A percentile compares a stretch with the other conserved stretches of the same genome.
Evolutionary conservation across 2,888 invertebrate species (phyloP).

Genomic region (Apomyelois bistriatella): DNA sequence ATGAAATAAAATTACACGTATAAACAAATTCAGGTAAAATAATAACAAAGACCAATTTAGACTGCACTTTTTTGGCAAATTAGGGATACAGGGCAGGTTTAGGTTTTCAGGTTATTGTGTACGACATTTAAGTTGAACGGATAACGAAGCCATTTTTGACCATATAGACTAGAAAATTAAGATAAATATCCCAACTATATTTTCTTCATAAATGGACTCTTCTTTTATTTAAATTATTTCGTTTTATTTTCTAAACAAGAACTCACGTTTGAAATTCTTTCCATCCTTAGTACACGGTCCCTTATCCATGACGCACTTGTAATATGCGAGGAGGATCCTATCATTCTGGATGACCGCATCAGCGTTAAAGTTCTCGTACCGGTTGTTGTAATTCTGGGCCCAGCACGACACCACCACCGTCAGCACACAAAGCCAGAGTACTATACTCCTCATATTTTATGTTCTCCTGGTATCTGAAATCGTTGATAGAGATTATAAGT

Average conservation of each 20-base stretch:
- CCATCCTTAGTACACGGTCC: constrained; percentile 74
- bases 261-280: constrained; percentile 71
- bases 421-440: constrained; percentile 47
- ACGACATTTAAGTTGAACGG: no score
- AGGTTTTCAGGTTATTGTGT: no score
- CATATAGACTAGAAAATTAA: no score
- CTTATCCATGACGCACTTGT: constrained; percentile 74
- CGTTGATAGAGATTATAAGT: neutral
- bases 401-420: constrained; percentile 56
- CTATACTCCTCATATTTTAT: constrained; percentile 49
- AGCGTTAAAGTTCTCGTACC: constrained; percentile 69
- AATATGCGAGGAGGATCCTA: constrained; percentile 67
- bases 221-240: no score
- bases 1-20: no score
- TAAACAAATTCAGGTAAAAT: no score
- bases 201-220: no score
- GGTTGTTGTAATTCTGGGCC: constrained; percentile 54
- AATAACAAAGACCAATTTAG: no score
- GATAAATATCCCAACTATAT: no score
- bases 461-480: constrained; percentile 28
- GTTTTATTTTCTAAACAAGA: neutral
- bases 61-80: no score
- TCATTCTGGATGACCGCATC: constrained; percentile 70
- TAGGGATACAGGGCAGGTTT: no score
- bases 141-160: no score